These are phyloP conservation scores for Watsonalla cultraria DNA, from an alignment of 2,888 invertebrate species.

Conservation along the genomic window DNA sequence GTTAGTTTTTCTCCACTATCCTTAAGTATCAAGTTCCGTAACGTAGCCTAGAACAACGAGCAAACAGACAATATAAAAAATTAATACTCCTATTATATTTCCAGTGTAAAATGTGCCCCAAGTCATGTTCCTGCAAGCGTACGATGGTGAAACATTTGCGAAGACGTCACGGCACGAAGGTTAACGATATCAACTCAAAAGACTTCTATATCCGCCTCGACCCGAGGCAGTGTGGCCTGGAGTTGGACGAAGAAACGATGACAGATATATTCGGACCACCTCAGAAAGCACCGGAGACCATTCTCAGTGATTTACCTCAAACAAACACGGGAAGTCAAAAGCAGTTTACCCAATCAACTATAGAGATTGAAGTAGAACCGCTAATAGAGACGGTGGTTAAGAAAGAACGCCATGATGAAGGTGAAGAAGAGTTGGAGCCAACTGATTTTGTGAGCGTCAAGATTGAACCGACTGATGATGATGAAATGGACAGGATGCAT, in stretches of 20 bases:
- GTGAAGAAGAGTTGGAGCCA: slow-evolving; percentile 47
- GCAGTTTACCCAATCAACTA: not conserved
- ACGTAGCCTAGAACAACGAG: too few species aligned
- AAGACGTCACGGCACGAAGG: slow-evolving; percentile 56
- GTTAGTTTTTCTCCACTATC: too few species aligned
- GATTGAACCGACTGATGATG: slow-evolving; percentile 56
- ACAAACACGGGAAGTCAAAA: not conserved
- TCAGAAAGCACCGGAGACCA: slow-evolving; percentile 24
- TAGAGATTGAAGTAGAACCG: not conserved
- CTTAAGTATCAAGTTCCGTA: too few species aligned
- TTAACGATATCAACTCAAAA: slow-evolving; percentile 36
- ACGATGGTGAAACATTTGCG: slow-evolving; percentile 69
- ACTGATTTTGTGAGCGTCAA: slow-evolving; percentile 70
- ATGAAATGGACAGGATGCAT: slow-evolving; percentile 19
- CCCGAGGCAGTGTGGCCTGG: slow-evolving; percentile 59
- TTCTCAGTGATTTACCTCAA: not conserved
- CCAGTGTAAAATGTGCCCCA: slow-evolving; percentile 73
- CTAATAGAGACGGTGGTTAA: slow-evolving; percentile 5
- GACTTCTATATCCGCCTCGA: slow-evolving; percentile 54
- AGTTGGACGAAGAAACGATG: slow-evolving; percentile 57
- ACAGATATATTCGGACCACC: slow-evolving; percentile 60
- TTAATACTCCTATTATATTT: slow-evolving; percentile 17
- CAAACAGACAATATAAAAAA: too few species aligned
- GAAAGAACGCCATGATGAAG: slow-evolving; percentile 15
- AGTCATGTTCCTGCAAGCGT: slow-evolving; percentile 64